Percentiles rank a stretch among this genome's conserved stretches.
phyloP scores from a whole-genome alignment of 2,797 vertebrate genomes.

The Arctocebus calabarensis region DNA sequence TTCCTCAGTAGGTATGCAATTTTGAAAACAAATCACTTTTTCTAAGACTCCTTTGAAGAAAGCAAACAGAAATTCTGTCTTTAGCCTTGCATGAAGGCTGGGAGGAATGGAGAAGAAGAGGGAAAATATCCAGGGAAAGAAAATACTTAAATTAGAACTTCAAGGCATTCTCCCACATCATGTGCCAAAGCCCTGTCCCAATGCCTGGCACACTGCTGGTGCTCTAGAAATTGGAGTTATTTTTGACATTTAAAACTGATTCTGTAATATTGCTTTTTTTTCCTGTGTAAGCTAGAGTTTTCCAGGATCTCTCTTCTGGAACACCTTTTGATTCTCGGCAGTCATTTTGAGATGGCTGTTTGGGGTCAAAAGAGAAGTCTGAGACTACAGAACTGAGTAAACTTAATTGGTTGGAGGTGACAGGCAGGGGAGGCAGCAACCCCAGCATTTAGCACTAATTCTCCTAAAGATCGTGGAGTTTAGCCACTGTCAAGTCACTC shows the following conservation, averaged over 20 bases:
- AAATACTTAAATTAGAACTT: background rate
- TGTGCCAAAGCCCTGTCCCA: background rate
- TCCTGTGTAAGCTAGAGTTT: background rate
- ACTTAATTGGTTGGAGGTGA: background rate
- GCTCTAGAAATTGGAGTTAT: background rate
- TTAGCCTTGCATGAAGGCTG: background rate
- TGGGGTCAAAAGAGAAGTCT: background rate
- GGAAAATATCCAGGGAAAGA: background rate
- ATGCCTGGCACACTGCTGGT: background rate
- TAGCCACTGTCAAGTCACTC: background rate
- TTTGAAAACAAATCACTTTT: background rate
- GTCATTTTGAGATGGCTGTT: background rate
- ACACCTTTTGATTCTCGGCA: background rate
- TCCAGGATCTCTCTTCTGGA: background rate
- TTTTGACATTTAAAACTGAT: background rate
- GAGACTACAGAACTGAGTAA: background rate
- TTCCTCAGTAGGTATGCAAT: conserved; percentile 26
- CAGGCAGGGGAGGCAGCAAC: background rate
- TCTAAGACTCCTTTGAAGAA: background rate
- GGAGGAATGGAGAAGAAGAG: background rate
- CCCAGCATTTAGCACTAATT: background rate
- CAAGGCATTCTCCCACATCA: background rate
- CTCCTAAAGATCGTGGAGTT: background rate
- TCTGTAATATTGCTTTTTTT: background rate
- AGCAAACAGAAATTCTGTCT: background rate